Conservation (phyloP, 2,888 invertebrate genomes). For the Athrips mouffetella region DNA sequence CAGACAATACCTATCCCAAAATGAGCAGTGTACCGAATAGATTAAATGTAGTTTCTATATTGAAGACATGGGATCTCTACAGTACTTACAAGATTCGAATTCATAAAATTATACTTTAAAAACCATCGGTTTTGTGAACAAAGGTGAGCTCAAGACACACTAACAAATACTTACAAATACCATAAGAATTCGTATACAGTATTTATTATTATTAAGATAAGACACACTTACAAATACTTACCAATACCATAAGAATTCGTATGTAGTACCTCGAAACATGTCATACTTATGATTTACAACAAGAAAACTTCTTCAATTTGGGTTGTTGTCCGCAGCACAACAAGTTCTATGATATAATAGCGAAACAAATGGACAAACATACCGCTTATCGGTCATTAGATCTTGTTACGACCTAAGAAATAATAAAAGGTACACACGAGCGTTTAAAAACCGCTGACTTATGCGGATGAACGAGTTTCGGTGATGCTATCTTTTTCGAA, state of each 20-base stretch:
- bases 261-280: not conserved
- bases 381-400: conserved; percentile 18
- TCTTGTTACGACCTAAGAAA: conserved; percentile 1
- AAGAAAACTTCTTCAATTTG: not conserved
- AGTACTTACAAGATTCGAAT: no score
- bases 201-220: no score
- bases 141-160: no score
- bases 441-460: not conserved
- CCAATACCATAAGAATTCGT: not conserved
- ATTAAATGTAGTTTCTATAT: no score
- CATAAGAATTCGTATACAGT: no score
- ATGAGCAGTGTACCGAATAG: no score
- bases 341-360: conserved; percentile 5
- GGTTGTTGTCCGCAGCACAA: not conserved
- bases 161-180: no score
- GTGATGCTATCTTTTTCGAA: not conserved
- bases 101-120: no score
- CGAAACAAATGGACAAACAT: conserved; percentile 5
- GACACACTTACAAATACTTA: no score
- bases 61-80: no score
- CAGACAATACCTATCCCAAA: no score
- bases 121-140: no score
- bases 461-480: not conserved
- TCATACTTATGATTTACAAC: not conserved
- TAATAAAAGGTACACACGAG: not conserved